Evolutionary conservation across 2,113 vertebrate species (phyloP), one percentile per base, ranked within the genome.

Genomic region (Hystrix brachyura): DNA sequence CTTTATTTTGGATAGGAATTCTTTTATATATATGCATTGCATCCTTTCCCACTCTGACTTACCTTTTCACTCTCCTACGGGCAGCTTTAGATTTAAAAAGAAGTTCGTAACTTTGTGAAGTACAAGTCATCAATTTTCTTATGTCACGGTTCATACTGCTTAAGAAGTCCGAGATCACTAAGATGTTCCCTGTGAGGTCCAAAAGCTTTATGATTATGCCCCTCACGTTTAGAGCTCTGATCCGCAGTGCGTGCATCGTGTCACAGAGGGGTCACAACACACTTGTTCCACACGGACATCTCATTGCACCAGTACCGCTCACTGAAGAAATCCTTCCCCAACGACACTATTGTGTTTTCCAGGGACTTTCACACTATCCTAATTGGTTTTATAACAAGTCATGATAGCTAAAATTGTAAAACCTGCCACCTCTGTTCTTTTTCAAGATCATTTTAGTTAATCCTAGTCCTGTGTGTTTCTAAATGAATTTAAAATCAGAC

Each of bases 81-180:
- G 17, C 72, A 55, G 51, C 15, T 91, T 64, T 38, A 14, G 18
- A 48, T 3, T 15, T 76, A 51, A 23, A 48, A 29, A 92, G 90
- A 92, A 94, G 29, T 67, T 43, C 8, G 69, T 83, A 95, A 71
- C 83, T 91, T 84, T 83, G 60, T 80, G 25, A 94, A 92, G 27
- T 59, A 84, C 3, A 88, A 79, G 60, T 81, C 83, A 94, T 34
- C 46, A 23, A 86, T 48, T 29, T 85, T 43, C 83, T 51, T 46
- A 64, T 64, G 10, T n/a, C 69, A 72, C 43, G 12, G 15, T 59
- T 62, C 64, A 7, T 81, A 64, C 13, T 78, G 17, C 23, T 38
- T 69, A 69, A 87, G 27, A 55, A 48, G 23, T 72, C 38, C 55
- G 79, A 64, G 12, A 19, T 74, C 19, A 90, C 34, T 46, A 85